These are phyloP conservation scores for Slavum lentiscoides DNA, from an alignment of 2,888 invertebrate genomes.

Conservation along the genomic window DNA sequence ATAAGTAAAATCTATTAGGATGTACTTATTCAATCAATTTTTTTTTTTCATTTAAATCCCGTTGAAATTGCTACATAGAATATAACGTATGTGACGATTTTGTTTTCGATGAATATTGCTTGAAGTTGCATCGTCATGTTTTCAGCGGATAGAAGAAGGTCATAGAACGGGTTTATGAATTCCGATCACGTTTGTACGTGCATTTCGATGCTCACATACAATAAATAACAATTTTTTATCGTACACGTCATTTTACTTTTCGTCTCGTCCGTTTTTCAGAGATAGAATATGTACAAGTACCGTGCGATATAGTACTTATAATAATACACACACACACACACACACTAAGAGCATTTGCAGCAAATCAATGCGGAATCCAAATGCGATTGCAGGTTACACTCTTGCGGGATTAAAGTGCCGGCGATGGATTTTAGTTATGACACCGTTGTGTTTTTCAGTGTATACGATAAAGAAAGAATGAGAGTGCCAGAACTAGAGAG, in stretches of 20 bases:
- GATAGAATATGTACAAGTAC: background rate
- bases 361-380: slow-evolving; percentile 16
- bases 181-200: too few species aligned
- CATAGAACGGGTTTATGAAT: too few species aligned
- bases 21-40: too few species aligned
- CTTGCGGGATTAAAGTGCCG: background rate
- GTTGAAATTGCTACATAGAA: too few species aligned
- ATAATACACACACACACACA: background rate
- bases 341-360: background rate
- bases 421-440: background rate
- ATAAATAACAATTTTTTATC: background rate
- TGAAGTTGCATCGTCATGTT: too few species aligned
- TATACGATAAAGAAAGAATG: background rate
- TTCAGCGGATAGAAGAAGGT: too few species aligned
- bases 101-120: too few species aligned
- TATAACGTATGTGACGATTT: too few species aligned
- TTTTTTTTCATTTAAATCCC: too few species aligned
- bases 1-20: too few species aligned
- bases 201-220: too few species aligned
- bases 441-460: background rate
- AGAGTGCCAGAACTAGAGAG: background rate
- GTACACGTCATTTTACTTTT: background rate
- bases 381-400: slow-evolving; percentile 5
- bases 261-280: background rate
- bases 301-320: background rate